phyloP scores from a whole-genome alignment of 2,113 vertebrate species.

The Clupea harengus region DNA sequence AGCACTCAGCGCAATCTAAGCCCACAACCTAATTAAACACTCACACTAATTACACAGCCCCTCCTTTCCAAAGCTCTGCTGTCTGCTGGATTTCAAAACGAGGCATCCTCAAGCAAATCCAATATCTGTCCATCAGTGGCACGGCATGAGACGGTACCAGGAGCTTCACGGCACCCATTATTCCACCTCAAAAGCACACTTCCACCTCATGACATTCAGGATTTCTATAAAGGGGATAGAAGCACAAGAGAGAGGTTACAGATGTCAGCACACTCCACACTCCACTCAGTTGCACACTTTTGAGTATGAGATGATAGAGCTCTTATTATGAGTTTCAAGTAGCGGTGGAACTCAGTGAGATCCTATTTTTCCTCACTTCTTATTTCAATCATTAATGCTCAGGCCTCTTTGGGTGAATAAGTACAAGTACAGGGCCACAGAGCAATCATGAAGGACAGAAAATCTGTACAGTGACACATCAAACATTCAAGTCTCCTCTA shows the following conservation, averaged over 20 bases:
- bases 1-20: conserved; percentile 36
- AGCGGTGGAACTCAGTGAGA: background rate
- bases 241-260: background rate
- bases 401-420: background rate
- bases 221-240: background rate
- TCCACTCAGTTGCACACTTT: background rate
- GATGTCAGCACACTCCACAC: background rate
- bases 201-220: background rate
- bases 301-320: background rate
- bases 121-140: background rate
- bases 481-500: background rate
- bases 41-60: conserved; percentile 51
- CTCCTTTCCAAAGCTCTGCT: conserved; percentile 32
- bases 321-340: background rate
- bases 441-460: background rate
- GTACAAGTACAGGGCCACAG: background rate
- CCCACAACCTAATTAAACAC: conserved; percentile 57
- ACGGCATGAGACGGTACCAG: background rate
- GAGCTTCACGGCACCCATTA: background rate
- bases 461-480: background rate
- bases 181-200: background rate
- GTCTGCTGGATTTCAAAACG: conserved; percentile 19
- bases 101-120: background rate
- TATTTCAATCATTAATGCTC: background rate
- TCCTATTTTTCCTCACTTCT: background rate